Conservation (phyloP, 1,140 invertebrate genomes). For the Apis cerana region DNA sequence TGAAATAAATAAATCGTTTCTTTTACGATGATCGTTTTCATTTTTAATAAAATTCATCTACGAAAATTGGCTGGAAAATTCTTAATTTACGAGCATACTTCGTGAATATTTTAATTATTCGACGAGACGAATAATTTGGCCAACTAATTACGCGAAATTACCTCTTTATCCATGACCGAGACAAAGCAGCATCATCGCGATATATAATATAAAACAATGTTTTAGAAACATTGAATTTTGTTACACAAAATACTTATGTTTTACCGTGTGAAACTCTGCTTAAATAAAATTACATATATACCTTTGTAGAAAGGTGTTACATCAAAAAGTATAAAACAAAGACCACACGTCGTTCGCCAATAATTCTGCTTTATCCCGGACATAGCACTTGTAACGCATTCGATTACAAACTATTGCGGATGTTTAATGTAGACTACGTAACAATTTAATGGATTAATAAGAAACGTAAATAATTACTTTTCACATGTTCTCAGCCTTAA, state of each 20-base stretch:
- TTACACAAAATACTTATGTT: conserved; percentile 2
- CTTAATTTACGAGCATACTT: not conserved
- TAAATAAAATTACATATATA: conserved; percentile 8
- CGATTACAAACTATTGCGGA: conserved; percentile 60
- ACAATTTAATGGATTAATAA: conserved; percentile 59
- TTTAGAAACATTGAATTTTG: conserved; percentile 12
- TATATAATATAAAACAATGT: not conserved
- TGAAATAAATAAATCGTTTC: not conserved
- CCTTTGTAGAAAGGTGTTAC: not conserved
- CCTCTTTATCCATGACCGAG: conserved; percentile 41
- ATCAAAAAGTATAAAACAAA: not conserved
- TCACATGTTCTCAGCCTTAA: conserved; percentile 54
- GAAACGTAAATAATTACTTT: conserved; percentile 59
- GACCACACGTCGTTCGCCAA: not conserved
- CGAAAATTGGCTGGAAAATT: not conserved
- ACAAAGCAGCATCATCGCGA: conserved; percentile 38
- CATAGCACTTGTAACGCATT: conserved; percentile 45
- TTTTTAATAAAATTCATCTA: not conserved
- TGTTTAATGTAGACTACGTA: conserved; percentile 60
- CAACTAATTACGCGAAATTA: conserved; percentile 47
- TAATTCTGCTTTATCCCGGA: conserved; percentile 41
- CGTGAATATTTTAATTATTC: not conserved
- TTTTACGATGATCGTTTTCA: not conserved
- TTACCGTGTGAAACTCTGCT: not conserved
- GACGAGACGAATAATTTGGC: conserved; percentile 12